Percentiles rank a stretch among this genome's conserved stretches.
Evolutionary conservation across 2,797 vertebrate genomes (phyloP).

Genomic region (Cottoperca gobio): DNA sequence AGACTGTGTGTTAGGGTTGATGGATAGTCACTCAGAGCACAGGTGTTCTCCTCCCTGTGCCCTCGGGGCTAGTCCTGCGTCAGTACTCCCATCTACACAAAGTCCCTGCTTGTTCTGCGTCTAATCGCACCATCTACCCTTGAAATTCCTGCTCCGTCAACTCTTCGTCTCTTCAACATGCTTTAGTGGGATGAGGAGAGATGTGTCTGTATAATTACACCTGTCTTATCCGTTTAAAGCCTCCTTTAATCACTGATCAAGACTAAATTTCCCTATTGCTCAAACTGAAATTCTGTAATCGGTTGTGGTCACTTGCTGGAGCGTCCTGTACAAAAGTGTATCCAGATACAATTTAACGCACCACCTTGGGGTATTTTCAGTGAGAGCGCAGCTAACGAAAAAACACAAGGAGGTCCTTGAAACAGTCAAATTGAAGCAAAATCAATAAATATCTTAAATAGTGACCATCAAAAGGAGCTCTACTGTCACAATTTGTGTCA

Average conservation of each 20-base stretch:
- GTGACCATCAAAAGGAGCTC: too few species aligned
- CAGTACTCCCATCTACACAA: conserved; percentile 72
- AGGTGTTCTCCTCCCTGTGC: conserved; percentile 76
- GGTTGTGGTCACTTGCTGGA: neutral
- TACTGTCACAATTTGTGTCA: too few species aligned
- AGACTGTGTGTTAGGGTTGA: conserved; percentile 45
- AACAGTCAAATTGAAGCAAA: neutral
- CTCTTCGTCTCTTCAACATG: conserved; percentile 37
- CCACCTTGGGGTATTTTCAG: neutral
- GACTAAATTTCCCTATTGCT: neutral
- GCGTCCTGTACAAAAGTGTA: neutral
- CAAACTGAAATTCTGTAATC: neutral
- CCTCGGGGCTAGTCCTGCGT: conserved; percentile 52
- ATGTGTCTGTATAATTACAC: conserved; percentile 51
- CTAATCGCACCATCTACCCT: conserved; percentile 78
- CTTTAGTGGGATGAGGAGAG: conserved; percentile 43
- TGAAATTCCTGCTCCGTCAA: conserved; percentile 77
- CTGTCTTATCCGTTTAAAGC: conserved; percentile 43
- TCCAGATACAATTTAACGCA: neutral
- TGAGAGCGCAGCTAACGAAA: neutral
- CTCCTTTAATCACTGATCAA: neutral
- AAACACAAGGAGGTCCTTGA: neutral
- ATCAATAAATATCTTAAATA: neutral
- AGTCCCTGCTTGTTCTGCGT: conserved; percentile 78
- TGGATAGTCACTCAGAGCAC: conserved; percentile 59